Evolutionary conservation across 2,888 invertebrate genomes (phyloP), one percentile per base, ranked within the genome.

Genomic region (Tolmerus cingulatus): DNA sequence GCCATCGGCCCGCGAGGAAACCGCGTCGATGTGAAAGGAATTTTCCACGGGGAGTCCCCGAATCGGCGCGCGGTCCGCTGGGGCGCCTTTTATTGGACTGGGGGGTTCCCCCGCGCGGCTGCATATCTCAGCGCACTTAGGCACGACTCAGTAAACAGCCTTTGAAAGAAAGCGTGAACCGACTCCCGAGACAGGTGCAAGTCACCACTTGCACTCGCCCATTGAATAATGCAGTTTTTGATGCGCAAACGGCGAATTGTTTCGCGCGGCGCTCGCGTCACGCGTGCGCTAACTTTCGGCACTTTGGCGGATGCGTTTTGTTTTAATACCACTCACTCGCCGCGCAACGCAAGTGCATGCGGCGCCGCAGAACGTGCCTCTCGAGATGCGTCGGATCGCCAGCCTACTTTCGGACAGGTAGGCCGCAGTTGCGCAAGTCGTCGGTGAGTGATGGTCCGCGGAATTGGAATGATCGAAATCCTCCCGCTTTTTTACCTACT

Each of bases 131-230:
- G 34, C 78, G 43, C 43, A 40, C 1, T 77, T 40, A 40, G 9
- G 19, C 19, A 23, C 77, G 2, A n/a, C 19, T 23, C 46, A 12
- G 23, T 1, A 30, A 46, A 78, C 43, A 46, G 23, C 23, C 14
- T 43, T 19, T 66, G 23, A 78, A 78, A 78, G 78, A 78, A 78
- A 78, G 78, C 78, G 78, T 78, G 78, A 78, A 78, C 23, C 23
- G 78, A 78, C 19, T 37, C 40, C 78, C 40, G 16, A 23, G 46
- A 78, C 12, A 78, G 43, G 78, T 43, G 40, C 43, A 78, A 78
- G 43, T 78, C 78, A 23, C 78, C 19, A 27, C 34, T 16, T 46
- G 16, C 34, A 76, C 76, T 78, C 78, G 43, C 23, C 46, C 78
- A 78, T 40, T 23, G 66, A 66, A 43, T 78, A 78, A 43, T 78